These are phyloP conservation scores for Malurus elegans DNA, from an alignment of 2,113 vertebrate species.

Conservation along the genomic window DNA sequence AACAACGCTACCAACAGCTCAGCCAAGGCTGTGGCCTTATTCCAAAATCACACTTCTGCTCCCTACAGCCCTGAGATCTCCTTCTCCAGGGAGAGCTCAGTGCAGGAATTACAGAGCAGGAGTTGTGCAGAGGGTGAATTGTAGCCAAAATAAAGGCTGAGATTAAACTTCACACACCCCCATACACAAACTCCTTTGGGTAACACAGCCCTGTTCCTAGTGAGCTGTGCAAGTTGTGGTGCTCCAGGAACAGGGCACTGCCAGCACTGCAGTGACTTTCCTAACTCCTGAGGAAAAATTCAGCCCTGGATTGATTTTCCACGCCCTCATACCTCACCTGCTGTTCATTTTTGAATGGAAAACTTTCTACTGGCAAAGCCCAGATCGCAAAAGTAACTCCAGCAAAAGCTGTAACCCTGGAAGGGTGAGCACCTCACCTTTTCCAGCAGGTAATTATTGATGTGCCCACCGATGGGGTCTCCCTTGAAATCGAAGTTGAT, in stretches of 20 bases:
- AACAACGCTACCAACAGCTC: background rate
- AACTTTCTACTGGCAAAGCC: background rate
- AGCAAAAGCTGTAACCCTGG: background rate
- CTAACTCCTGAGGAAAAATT: background rate
- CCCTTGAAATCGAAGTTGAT: slow-evolving; percentile 99
- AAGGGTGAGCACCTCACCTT: slow-evolving; percentile 79
- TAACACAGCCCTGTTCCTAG: fast-evolving
- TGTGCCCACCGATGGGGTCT: slow-evolving; percentile 96
- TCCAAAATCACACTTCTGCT: background rate
- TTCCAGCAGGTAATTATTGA: slow-evolving; percentile 96
- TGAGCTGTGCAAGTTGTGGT: background rate
- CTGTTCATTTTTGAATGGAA: fast-evolving
- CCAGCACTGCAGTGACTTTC: background rate
- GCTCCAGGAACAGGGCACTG: background rate
- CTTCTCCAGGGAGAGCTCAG: background rate
- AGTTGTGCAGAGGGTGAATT: background rate
- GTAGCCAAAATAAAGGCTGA: background rate
- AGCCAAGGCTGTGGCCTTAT: background rate
- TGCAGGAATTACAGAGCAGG: background rate
- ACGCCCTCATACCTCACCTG: background rate
- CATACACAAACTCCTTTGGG: background rate
- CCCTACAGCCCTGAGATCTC: background rate
- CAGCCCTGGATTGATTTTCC: background rate
- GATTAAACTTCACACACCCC: background rate
- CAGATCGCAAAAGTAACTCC: background rate